Percentiles rank a stretch among this genome's conserved stretches.
phyloP scores from a whole-genome alignment of 2,888 invertebrate genomes.

The Apoda limacodes region DNA sequence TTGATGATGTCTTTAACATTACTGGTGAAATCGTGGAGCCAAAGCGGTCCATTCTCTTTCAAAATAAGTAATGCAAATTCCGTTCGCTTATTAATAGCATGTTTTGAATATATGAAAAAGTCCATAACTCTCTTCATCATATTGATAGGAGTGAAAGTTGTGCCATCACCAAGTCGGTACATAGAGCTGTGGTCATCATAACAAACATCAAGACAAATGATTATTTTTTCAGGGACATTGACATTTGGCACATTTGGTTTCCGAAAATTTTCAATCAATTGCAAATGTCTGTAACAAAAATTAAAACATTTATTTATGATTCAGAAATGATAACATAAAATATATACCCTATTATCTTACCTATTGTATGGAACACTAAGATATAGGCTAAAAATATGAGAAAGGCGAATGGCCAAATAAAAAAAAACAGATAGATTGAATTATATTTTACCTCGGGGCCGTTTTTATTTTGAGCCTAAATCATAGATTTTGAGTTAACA shows the following conservation, averaged over 20 bases:
- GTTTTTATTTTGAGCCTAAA: no score
- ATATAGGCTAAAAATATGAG: no score
- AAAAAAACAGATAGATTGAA: no score
- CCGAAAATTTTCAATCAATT: conserved; percentile 51
- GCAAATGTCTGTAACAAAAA: no score
- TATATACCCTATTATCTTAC: no score
- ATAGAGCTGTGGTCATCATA: conserved; percentile 66
- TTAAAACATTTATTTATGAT: no score
- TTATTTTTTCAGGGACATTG: conserved; percentile 72
- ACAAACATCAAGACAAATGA: conserved; percentile 73
- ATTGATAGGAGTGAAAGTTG: conserved; percentile 65
- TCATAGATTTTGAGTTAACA: no score
- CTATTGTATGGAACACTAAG: no score
- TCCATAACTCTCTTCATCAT: conserved; percentile 74
- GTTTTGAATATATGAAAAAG: conserved; percentile 73
- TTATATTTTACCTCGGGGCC: no score
- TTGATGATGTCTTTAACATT: conserved; percentile 69
- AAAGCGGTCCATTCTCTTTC: conserved; percentile 59
- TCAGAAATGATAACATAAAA: no score
- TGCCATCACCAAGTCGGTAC: conserved; percentile 63
- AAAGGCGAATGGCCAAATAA: no score
- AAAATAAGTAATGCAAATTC: conserved; percentile 73
- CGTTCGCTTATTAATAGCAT: conserved; percentile 68
- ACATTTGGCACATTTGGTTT: conserved; percentile 58
- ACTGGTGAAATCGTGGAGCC: conserved; percentile 74